Base-by-base conservation (phyloP, 2,888 invertebrate species). In the Perizoma affinitatum region DNA sequence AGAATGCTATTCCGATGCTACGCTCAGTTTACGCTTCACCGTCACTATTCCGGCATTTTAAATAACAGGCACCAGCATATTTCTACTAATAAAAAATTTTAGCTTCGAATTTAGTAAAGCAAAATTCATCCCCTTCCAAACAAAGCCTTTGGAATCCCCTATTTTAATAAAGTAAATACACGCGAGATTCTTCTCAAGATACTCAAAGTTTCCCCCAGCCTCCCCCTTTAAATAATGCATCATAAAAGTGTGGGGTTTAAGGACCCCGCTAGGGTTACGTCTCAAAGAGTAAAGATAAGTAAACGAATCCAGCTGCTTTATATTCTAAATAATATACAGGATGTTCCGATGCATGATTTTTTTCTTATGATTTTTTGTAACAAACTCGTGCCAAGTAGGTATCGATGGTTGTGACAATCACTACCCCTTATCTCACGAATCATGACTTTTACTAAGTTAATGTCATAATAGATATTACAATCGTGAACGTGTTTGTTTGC, bases 241-340 rank as follows among this genome's bases (percentile, higher is more conserved):
- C 81, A 82, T 83, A 87, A 87, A 87, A 86, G 82, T 86, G 66
- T 66, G 68, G 74, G 75, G 73, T 45, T 57, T 52, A 36, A 34
- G 61, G 48, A 58, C 64, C 67, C 61, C 68, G 58, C 64, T 58
- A 56, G 67, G 67, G 69, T 64, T 74, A 65, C 74, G 73, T 75
- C 76, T 82, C 74, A 76, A 81, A 79, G 78, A 75, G 79, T 75
- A 82, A 84, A 87, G 86, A 88, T 88, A 88, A 86, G 82, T 83
- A 75, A 87, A 86, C 82, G 82, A 83, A 80, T 84, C 63, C 74
- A 58, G 63, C 68, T 70, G 73, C 69, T 72, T 73, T 69, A 69
- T 69, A 65, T 65, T 67, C 69, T 62, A 66, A 69, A 73, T 72
- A 61, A 40, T 72, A 59, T 81, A 85, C 82, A 83, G 84, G 78